Percentiles rank a stretch among this genome's conserved stretches.
Evolutionary conservation across 1,140 invertebrate species (phyloP).

Genomic region (Aricia agestis): DNA sequence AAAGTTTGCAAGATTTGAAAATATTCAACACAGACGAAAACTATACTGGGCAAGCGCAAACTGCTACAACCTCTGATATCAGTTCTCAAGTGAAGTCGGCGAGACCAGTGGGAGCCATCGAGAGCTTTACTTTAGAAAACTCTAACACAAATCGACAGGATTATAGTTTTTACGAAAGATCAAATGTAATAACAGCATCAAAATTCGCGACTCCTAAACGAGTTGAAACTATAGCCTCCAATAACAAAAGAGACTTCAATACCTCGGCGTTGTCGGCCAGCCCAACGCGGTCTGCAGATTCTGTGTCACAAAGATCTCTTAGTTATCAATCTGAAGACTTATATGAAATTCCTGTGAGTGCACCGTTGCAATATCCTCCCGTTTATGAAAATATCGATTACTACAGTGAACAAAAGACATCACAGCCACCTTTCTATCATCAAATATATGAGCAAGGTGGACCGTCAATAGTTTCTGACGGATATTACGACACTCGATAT

Average conservation of each 20-base stretch:
- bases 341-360: constrained; percentile 47
- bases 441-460: constrained; percentile 59
- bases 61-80: constrained; percentile 53
- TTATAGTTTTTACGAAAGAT: constrained; percentile 72
- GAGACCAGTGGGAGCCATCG: constrained; percentile 69
- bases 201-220: constrained; percentile 86
- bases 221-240: constrained; percentile 78
- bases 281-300: constrained; percentile 76
- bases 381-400: constrained; percentile 90
- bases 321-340: constrained; percentile 78
- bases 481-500: constrained; percentile 77
- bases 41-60: constrained; percentile 70
- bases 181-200: constrained; percentile 80
- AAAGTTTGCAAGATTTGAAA: constrained; percentile 73
- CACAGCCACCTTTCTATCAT: constrained; percentile 80
- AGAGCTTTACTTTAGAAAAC: constrained; percentile 70
- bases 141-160: constrained; percentile 59
- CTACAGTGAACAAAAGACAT: constrained; percentile 75
- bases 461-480: constrained; percentile 29
- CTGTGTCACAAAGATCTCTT: constrained; percentile 79
- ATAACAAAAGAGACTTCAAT: constrained; percentile 73
- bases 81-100: constrained; percentile 49
- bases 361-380: constrained; percentile 58
- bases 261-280: constrained; percentile 58
- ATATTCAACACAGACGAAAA: constrained; percentile 71